phyloP scores from a whole-genome alignment of 2,113 vertebrate species.

The Alectura lathami region DNA sequence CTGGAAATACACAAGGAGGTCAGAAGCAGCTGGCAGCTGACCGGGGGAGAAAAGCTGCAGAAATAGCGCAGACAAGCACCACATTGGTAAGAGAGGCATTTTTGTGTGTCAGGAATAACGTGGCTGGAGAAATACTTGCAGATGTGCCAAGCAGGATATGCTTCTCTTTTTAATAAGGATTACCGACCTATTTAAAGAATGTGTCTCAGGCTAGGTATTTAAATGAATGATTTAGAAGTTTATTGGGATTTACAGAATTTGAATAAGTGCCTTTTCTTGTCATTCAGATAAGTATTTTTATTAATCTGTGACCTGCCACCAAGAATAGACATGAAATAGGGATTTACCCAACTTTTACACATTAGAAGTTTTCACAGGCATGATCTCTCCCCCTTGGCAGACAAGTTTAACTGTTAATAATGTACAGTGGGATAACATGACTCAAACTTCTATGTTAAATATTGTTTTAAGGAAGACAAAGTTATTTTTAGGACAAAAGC shows the following conservation, averaged over 20 bases:
- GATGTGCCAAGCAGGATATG: neutral
- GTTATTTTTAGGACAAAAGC: neutral
- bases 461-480: conserved; percentile 15
- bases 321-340: neutral
- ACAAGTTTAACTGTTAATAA: neutral
- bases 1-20: neutral
- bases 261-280: neutral
- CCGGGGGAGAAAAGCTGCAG: neutral
- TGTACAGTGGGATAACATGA: neutral
- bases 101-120: neutral
- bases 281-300: neutral
- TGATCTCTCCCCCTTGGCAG: neutral
- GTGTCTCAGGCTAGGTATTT: neutral
- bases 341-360: neutral
- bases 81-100: neutral
- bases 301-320: conserved; percentile 8
- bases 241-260: neutral
- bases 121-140: neutral
- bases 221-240: neutral
- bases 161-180: conserved; percentile 16
- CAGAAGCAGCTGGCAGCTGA: neutral
- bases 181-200: neutral
- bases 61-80: neutral
- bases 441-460: conserved; percentile 9
- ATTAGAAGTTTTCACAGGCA: neutral